A percentile compares a stretch with the other conserved stretches of the same genome.
These are phyloP conservation scores for Brachyhypopomus gauderio DNA, from an alignment of 2,113 vertebrate genomes.

Conservation along the genomic window DNA sequence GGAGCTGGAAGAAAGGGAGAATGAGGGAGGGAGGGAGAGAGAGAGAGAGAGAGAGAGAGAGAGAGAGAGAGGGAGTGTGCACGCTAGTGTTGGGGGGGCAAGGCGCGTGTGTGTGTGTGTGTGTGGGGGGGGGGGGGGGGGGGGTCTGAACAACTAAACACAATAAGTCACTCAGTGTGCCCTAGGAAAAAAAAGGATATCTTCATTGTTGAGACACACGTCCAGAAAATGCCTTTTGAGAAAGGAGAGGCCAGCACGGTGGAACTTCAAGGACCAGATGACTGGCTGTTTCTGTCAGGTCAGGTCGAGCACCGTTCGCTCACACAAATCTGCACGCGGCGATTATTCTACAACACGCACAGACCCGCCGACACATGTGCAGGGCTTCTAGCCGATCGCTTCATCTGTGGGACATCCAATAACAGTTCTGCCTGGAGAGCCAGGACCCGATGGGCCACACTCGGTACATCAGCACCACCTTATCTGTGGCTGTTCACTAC, in stretches of 20 bases:
- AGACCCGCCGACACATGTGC: neutral
- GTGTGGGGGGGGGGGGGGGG: too few relatives aligned
- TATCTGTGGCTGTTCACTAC: too few relatives aligned
- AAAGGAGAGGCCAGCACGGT: constrained; percentile 27
- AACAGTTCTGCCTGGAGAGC: neutral
- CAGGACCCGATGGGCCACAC: too few relatives aligned
- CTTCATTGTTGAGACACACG: constrained; percentile 56
- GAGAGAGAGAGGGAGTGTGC: constrained; percentile 36
- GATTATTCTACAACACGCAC: neutral
- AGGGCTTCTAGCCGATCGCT: neutral
- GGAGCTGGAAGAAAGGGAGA: constrained; percentile 57
- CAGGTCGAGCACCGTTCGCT: constrained; percentile 17
- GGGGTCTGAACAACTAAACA: constrained; percentile 56
- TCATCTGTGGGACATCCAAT: neutral
- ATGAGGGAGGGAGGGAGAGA: constrained; percentile 28
- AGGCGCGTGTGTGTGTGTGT: constrained; percentile 19
- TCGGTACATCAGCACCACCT: too few relatives aligned
- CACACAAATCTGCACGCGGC: neutral
- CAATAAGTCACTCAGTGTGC: constrained; percentile 44
- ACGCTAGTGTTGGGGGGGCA: constrained; percentile 31
- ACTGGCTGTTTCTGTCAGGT: neutral
- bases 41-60: constrained; percentile 47
- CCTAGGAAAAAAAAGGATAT: constrained; percentile 39
- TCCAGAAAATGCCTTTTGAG: constrained; percentile 47
- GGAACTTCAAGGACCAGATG: neutral